Percentiles rank a stretch among this genome's conserved stretches.
phyloP scores from a whole-genome alignment of 2,888 invertebrate species.

The Baronia brevicornis region DNA sequence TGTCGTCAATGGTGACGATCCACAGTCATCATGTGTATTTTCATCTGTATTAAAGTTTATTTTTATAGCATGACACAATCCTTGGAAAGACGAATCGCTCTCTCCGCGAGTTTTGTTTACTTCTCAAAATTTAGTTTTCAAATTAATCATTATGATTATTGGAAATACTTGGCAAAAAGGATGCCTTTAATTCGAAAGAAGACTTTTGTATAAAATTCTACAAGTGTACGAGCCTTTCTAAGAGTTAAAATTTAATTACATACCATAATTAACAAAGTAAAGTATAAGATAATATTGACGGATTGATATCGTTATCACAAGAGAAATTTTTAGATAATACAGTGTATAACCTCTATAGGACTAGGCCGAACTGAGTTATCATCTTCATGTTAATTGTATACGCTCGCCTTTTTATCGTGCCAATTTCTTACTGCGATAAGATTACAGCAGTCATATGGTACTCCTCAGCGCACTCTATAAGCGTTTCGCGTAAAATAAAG shows the following conservation, averaged over 20 bases:
- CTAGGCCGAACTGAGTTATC: constrained; percentile 49
- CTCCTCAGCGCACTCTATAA: constrained; percentile 36
- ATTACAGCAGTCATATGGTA: constrained; percentile 63
- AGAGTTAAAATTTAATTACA: constrained; percentile 4
- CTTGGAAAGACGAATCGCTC: too few species aligned
- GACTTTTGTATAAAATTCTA: too few species aligned
- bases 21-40: too few species aligned
- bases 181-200: too few species aligned
- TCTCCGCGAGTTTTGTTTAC: too few species aligned
- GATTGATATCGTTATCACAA: constrained; percentile 36
- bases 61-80: too few species aligned
- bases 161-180: too few species aligned
- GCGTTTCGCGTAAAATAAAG: constrained; percentile 21
- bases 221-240: too few species aligned
- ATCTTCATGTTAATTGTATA: constrained; percentile 55
- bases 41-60: too few species aligned
- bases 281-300: constrained; percentile 19
- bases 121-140: too few species aligned
- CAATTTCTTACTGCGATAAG: constrained; percentile 58
- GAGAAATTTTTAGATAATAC: constrained; percentile 31
- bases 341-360: constrained; percentile 37
- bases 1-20: too few species aligned
- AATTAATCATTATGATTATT: too few species aligned
- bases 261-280: constrained; percentile 14
- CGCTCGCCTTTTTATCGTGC: constrained; percentile 58